Conservation (phyloP, 2,888 invertebrate species). For the Electrophaes corylata region DNA sequence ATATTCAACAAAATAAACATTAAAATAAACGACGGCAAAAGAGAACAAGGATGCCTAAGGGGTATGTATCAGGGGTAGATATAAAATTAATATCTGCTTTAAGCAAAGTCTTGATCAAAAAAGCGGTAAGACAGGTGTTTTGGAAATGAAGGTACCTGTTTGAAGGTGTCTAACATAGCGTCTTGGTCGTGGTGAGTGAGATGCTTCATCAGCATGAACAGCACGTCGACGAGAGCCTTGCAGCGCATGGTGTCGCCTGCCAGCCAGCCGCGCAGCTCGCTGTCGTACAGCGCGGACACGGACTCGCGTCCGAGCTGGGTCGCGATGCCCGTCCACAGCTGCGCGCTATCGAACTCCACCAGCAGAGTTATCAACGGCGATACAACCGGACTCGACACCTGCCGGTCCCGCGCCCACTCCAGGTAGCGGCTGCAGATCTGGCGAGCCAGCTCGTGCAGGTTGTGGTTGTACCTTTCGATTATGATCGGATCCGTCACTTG, state of each 20-base stretch:
- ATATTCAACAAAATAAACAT: too few relatives aligned
- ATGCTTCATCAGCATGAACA: conserved; percentile 85
- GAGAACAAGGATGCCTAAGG: too few relatives aligned
- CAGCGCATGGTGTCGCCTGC: conserved; percentile 75
- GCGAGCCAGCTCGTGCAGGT: conserved; percentile 73
- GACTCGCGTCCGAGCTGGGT: conserved; percentile 49
- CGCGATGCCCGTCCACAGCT: conserved; percentile 81
- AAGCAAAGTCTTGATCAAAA: too few relatives aligned
- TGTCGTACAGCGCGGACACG: conserved; percentile 59
- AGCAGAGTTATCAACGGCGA: conserved; percentile 81
- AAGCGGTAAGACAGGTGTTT: too few relatives aligned
- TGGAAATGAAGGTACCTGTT: too few relatives aligned
- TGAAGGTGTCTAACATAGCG: conserved; percentile 80
- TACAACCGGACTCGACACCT: conserved; percentile 70
- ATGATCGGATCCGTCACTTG: conserved; percentile 40
- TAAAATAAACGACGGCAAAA: too few relatives aligned
- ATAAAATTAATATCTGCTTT: too few relatives aligned
- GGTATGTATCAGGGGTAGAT: too few relatives aligned
- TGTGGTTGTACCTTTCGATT: conserved; percentile 64
- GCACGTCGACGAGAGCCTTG: conserved; percentile 84
- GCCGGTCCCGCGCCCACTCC: conserved; percentile 72
- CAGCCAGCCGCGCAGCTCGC: conserved; percentile 77
- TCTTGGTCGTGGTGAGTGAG: conserved; percentile 81
- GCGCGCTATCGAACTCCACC: conserved; percentile 80
- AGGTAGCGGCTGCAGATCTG: conserved; percentile 82